These are phyloP conservation scores for Neuroscelio doddi DNA, from an alignment of 2,888 invertebrate species.

Conservation along the genomic window DNA sequence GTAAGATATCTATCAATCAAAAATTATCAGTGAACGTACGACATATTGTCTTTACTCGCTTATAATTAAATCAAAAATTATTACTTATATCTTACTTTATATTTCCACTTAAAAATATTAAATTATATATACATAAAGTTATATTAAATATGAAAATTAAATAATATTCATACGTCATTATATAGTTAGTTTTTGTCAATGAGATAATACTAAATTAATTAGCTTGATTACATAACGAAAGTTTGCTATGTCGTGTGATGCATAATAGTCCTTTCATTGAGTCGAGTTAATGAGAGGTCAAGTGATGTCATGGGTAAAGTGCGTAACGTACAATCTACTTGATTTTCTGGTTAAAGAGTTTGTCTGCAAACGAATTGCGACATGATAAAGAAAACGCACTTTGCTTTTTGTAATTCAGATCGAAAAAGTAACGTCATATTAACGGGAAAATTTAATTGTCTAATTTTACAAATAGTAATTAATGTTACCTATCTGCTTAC, in stretches of 20 bases:
- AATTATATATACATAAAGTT: too few species aligned
- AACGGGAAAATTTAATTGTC: too few species aligned
- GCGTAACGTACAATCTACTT: slow-evolving; percentile 51
- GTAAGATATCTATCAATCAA: slow-evolving; percentile 29
- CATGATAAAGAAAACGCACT: slow-evolving; percentile 31
- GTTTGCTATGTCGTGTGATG: slow-evolving; percentile 33
- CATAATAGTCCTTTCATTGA: slow-evolving; percentile 37
- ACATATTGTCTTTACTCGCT: too few species aligned
- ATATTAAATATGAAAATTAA: slow-evolving; percentile 13
- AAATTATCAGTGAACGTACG: slow-evolving; percentile 17
- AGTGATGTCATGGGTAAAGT: slow-evolving; percentile 49
- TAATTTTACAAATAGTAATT: too few species aligned
- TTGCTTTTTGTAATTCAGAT: not conserved
- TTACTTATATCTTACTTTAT: too few species aligned
- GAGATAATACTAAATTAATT: slow-evolving; percentile 42
- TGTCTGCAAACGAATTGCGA: slow-evolving; percentile 31
- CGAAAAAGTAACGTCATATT: not conserved
- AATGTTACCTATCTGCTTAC: too few species aligned
- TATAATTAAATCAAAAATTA: too few species aligned
- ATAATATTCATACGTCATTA: slow-evolving; percentile 28
- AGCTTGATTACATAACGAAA: slow-evolving; percentile 40
- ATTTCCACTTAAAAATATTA: too few species aligned
- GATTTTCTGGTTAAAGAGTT: slow-evolving; percentile 51
- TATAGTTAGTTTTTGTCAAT: slow-evolving; percentile 35
- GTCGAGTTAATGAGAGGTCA: slow-evolving; percentile 51